Base-by-base conservation (phyloP, 2,797 vertebrate species). In the Dendrocincla fuliginosa region DNA sequence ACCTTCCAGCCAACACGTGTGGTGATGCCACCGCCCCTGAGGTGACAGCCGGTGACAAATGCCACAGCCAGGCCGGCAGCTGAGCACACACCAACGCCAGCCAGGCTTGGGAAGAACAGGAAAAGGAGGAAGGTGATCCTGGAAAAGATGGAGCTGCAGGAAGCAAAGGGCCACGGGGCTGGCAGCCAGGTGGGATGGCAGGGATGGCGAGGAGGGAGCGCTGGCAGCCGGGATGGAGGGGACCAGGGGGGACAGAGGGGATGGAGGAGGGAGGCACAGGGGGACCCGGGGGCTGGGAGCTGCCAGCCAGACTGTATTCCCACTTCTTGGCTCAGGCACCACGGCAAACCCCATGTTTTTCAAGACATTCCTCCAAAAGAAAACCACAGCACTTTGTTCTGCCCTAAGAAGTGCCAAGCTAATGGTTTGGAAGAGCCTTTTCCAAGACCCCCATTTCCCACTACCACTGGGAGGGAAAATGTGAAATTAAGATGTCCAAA, bases 271-370 rank as follows among this genome's bases (percentile, higher is more conserved):
- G 65, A 35, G 57, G 57, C 23, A 16, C 5, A n/a, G 33, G 41
- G 56, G 49, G 28, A 79, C 83, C 59, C 8, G 30, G 91, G 90
- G 84, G 60, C 63, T 30, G 87, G 39, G 87, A 78, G 75, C 79
- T 93, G 85, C 87, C 90, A 92, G 93, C 84, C 94, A 90, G 76
- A 60, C 63, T 88, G 7, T 11, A 32, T 52, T 46, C 52, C 64
- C 22, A 1, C 16, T 28, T 46, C 79, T 75, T 6, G 4, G 18
- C 61, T 57, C 30, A 7, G 20, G 16, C 16, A n/a, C 55, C 2
- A 1, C 44, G 41, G 15, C 37, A 87, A 95, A 50, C 7, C 41
- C 41, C 70, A 0, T 9, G 9, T 9, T 50, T 60, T 60, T 27
- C 71, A 57, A 44, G 49, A 16, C 2, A 1, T 41, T 60, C 41